Evolutionary conservation across 2,113 vertebrate genomes (phyloP).

Genomic region (Pleuronectes platessa): DNA sequence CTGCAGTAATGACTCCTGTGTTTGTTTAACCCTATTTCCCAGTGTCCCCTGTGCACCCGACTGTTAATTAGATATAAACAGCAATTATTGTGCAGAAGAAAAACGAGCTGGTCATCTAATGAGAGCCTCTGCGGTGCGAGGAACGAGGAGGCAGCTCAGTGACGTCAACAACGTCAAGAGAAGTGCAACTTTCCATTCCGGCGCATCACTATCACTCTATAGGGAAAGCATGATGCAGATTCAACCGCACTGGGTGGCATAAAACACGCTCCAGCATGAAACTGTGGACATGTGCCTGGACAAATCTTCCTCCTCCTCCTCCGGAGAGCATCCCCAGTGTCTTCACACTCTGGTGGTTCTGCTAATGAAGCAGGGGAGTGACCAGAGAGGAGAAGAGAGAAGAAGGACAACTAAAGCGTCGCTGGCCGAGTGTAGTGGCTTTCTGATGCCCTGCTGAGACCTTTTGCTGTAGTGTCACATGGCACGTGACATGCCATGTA

Average conservation of each 20-base stretch:
- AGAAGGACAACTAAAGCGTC: conserved; percentile 13
- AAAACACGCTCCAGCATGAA: not conserved
- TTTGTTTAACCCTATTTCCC: conserved; percentile 52
- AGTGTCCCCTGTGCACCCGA: conserved; percentile 56
- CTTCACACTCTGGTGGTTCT: conserved; percentile 28
- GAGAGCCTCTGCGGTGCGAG: conserved; percentile 68
- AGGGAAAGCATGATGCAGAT: not conserved
- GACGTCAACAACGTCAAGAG: conserved; percentile 33
- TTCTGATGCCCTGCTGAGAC: conserved; percentile 25
- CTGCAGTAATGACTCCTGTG: conserved; percentile 52
- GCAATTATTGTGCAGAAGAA: conserved; percentile 76
- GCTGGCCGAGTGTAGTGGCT: conserved; percentile 27
- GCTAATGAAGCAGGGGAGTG: conserved; percentile 52
- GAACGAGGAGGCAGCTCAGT: conserved; percentile 50
- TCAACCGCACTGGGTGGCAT: not conserved
- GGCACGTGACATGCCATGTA: conserved; percentile 14
- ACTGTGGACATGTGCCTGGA: not conserved
- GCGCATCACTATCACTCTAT: too few species aligned
- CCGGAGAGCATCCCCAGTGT: not conserved
- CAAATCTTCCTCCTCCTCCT: not conserved
- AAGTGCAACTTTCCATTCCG: not conserved
- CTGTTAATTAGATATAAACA: conserved; percentile 77
- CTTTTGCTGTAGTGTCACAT: conserved; percentile 21
- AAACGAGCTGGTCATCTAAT: conserved; percentile 70
- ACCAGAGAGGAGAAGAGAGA: not conserved